Conservation (phyloP, 2,888 invertebrate genomes). For the Drosophila niveifrons region DNA sequence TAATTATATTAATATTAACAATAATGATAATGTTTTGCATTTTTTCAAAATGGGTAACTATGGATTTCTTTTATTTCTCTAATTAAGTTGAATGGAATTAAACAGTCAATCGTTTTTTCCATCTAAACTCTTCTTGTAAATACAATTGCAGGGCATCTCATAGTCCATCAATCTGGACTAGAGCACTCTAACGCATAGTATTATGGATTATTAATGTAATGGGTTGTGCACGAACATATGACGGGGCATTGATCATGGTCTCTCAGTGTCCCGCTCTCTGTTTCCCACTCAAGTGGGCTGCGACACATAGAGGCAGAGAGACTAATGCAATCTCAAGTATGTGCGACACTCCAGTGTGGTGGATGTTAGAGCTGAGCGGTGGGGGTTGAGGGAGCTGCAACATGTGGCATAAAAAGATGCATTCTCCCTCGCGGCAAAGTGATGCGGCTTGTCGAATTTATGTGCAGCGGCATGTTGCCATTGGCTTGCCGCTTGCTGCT, state of each 20-base stretch:
- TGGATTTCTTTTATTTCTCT: no score
- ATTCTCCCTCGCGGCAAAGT: slow-evolving; percentile 32
- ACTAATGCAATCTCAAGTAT: slow-evolving; percentile 81
- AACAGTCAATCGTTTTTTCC: no score
- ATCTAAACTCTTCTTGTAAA: no score
- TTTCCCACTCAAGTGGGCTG: slow-evolving; percentile 47
- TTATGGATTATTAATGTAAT: slow-evolving; percentile 80
- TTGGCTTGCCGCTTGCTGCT: slow-evolving; percentile 69
- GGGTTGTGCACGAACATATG: slow-evolving; percentile 79
- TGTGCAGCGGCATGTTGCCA: slow-evolving; percentile 78
- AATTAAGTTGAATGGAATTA: no score
- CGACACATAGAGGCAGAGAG: slow-evolving; percentile 61
- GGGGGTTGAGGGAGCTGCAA: slow-evolving; percentile 52
- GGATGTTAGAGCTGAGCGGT: slow-evolving; percentile 7
- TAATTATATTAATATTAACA: no score
- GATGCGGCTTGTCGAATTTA: slow-evolving; percentile 69
- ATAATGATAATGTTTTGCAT: no score
- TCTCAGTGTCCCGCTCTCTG: background rate
- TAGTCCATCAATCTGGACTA: background rate
- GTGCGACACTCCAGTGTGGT: slow-evolving; percentile 55
- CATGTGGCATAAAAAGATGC: slow-evolving; percentile 70
- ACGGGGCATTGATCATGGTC: slow-evolving; percentile 76
- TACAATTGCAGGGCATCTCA: background rate
- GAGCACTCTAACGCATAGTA: slow-evolving; percentile 17
- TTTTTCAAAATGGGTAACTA: no score